These are phyloP conservation scores for Tringa solitaria DNA, from an alignment of 2,113 vertebrate genomes.

Conservation along the genomic window DNA sequence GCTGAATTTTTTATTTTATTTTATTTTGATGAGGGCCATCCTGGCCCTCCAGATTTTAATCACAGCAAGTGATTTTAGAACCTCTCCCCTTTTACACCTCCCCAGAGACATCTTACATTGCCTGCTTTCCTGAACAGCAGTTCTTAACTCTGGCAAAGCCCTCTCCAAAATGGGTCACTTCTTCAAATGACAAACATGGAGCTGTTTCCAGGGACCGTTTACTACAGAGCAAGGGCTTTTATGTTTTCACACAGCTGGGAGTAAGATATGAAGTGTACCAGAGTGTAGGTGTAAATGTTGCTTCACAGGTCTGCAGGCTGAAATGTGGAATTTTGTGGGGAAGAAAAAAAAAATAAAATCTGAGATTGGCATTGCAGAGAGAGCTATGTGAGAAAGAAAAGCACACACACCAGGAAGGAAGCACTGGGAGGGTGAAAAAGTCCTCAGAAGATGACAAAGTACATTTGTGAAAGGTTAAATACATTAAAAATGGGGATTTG, in stretches of 20 bases:
- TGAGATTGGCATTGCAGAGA: background rate
- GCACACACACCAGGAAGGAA: fast-evolving
- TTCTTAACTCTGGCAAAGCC: background rate
- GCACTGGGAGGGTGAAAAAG: background rate
- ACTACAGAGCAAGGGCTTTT: background rate
- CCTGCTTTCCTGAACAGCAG: background rate
- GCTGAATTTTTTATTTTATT: background rate
- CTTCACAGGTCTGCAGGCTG: background rate
- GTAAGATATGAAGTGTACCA: background rate
- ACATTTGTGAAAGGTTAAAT: background rate
- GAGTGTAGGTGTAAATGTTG: background rate
- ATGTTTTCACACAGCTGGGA: background rate
- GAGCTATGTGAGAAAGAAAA: background rate
- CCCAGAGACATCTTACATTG: background rate
- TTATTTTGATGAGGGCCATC: too few species aligned
- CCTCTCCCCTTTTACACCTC: background rate
- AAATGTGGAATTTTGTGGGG: background rate
- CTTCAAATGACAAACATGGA: background rate
- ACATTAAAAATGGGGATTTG: background rate
- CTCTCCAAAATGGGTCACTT: background rate
- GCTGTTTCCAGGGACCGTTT: background rate
- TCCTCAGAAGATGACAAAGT: background rate
- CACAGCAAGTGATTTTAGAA: background rate
- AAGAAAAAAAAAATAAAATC: background rate
- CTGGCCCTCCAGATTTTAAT: background rate